These are phyloP conservation scores for Acrocyrtus sp. DNA, from an alignment of 2,888 invertebrate species.

Conservation along the genomic window DNA sequence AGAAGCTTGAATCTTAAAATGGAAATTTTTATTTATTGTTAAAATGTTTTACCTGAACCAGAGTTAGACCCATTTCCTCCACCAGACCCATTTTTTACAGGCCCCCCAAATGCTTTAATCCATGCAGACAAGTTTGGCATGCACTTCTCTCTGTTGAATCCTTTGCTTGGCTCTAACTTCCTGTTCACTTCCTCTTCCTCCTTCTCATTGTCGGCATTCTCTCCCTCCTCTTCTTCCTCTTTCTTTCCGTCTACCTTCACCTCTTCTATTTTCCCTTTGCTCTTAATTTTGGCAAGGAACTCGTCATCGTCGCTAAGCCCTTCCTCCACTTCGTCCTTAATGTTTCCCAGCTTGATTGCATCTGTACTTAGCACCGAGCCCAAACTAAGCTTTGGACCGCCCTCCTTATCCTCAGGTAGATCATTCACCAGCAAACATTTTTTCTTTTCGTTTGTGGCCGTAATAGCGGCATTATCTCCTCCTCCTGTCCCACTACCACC, in stretches of 20 bases:
- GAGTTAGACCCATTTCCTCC: background rate
- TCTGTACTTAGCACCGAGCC: conserved; percentile 84
- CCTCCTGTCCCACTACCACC: conserved; percentile 68
- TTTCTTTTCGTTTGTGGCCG: conserved; percentile 52
- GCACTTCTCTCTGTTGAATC: conserved; percentile 74
- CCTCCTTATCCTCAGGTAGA: conserved; percentile 67
- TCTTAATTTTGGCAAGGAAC: background rate
- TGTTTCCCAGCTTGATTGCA: conserved; percentile 67
- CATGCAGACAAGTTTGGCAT: conserved; percentile 90
- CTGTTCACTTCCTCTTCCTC: conserved; percentile 63
- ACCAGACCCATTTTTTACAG: conserved; percentile 75
- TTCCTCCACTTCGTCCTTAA: conserved; percentile 45
- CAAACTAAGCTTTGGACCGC: conserved; percentile 83
- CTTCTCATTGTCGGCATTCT: conserved; percentile 59
- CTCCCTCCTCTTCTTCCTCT: conserved; percentile 58
- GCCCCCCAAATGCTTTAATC: conserved; percentile 92
- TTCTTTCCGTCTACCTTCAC: conserved; percentile 30
- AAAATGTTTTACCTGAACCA: too few relatives aligned
- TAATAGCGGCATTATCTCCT: conserved; percentile 67
- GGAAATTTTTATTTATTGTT: too few relatives aligned
- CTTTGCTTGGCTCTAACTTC: conserved; percentile 66
- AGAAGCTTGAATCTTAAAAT: too few relatives aligned
- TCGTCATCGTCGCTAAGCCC: conserved; percentile 53
- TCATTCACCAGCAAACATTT: conserved; percentile 61
- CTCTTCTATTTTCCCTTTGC: conserved; percentile 9